Evolutionary conservation across 2,113 vertebrate genomes (phyloP).

Genomic region (Nanorana parkeri): DNA sequence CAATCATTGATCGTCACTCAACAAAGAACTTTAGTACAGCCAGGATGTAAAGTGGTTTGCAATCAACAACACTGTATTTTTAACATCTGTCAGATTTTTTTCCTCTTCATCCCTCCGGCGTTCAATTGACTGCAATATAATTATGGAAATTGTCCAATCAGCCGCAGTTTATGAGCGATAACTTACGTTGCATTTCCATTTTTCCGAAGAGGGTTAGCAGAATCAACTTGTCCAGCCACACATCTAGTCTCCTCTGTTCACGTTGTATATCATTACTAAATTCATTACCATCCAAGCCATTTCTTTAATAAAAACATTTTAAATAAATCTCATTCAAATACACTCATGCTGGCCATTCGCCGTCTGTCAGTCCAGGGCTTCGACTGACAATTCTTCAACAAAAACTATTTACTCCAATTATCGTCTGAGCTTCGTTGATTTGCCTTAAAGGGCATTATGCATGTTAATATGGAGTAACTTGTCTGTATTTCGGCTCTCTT

Average conservation of each 20-base stretch:
- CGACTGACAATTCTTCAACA: conserved; percentile 20
- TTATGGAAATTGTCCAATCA: conserved; percentile 46
- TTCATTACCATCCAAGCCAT: conserved; percentile 3
- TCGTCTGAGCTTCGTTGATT: conserved; percentile 31
- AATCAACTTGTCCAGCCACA: conserved; percentile 1
- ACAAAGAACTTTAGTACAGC: conserved; percentile 19
- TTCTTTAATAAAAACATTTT: conserved; percentile 30
- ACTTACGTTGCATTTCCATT: conserved; percentile 33
- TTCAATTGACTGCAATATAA: conserved; percentile 39
- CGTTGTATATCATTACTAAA: conserved; percentile 10
- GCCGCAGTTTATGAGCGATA: conserved; percentile 30
- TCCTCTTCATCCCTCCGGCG: conserved; percentile 5
- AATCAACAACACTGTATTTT: conserved; percentile 44
- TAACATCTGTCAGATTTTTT: conserved; percentile 35
- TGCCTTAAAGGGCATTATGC: background rate
- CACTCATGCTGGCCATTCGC: conserved; percentile 21
- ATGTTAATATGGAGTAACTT: conserved; percentile 37
- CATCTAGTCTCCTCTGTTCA: background rate
- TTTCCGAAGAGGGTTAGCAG: conserved; percentile 19
- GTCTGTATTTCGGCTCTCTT: background rate
- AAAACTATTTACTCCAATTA: conserved; percentile 41
- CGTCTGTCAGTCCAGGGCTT: conserved; percentile 23
- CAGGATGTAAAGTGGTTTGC: conserved; percentile 25
- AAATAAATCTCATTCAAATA: conserved; percentile 35
- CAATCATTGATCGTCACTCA: conserved; percentile 6